These are phyloP conservation scores for Ischnus inquisitorius DNA, from an alignment of 2,888 invertebrate species.

Conservation along the genomic window DNA sequence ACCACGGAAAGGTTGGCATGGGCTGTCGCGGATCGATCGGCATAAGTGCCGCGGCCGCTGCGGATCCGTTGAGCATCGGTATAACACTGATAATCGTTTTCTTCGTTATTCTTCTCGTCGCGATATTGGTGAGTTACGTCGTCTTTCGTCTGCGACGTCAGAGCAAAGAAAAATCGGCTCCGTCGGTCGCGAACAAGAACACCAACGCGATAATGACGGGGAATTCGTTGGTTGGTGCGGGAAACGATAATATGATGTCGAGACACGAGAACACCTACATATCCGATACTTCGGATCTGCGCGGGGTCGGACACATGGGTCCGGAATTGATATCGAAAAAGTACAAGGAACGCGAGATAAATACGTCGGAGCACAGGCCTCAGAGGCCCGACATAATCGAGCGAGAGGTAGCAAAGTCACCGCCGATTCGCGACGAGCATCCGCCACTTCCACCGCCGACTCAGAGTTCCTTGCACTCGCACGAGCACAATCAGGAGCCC, in stretches of 20 bases:
- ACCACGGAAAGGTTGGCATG: constrained; percentile 90
- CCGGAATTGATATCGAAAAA: constrained; percentile 96
- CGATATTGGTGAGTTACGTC: constrained; percentile 96
- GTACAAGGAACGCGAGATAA: constrained; percentile 94
- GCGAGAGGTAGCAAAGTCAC: constrained; percentile 94
- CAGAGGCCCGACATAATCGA: constrained; percentile 98
- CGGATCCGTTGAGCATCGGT: constrained; percentile 96
- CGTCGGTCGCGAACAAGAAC: constrained; percentile 92
- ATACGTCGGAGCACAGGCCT: constrained; percentile 90
- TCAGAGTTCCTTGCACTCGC: constrained; percentile 90
- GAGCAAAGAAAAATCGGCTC: constrained; percentile 93
- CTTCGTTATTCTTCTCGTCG: constrained; percentile 95
- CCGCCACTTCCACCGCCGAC: constrained; percentile 92
- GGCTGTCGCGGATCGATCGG: constrained; percentile 93
- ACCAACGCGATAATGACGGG: constrained; percentile 91
- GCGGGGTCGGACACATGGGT: constrained; percentile 92
- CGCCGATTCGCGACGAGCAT: constrained; percentile 92
- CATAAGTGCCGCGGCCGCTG: constrained; percentile 91
- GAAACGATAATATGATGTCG: constrained; percentile 90
- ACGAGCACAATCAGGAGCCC: constrained; percentile 90
- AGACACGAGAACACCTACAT: constrained; percentile 89
- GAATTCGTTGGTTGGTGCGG: constrained; percentile 89
- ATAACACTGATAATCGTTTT: constrained; percentile 97
- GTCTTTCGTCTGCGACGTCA: constrained; percentile 95
- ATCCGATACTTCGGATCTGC: constrained; percentile 88